Evolutionary conservation across 2,888 invertebrate genomes (phyloP), one percentile per base, ranked within the genome.

Genomic region (Nomada lathburiana): DNA sequence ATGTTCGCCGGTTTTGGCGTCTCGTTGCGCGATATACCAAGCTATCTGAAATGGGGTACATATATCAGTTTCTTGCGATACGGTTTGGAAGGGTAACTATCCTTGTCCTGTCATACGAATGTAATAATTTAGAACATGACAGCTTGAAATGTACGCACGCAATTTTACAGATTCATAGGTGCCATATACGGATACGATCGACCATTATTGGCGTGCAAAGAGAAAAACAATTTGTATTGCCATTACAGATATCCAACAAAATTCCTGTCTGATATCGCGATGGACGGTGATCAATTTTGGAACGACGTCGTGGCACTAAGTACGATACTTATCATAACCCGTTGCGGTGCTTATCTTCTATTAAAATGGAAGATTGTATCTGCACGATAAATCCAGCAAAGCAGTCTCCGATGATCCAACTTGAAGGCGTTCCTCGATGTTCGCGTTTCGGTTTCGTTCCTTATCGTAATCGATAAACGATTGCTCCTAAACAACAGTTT

Each of bases 1-100:
- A 97, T 99, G 97, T 99, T 99, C 93, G 98, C 98, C 72, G 99
- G 99, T 0, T 99, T 99, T 94, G 98, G 99, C 23, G 98, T 99
- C 10, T 97, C 97, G 1, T 95, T 99, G 50, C 95, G 96, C 0
- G 98, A 98, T 92, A 95, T 99, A 77, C 99, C 99, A 0, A 90
- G 93, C 0, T 98, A 98, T 93, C 94, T 99, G 5, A 96, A 97
- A 91, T 99, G 98, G 98, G 97, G 99, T 0, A 98, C 98, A 55
- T 97, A 98, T 93, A 95, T 98, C 81, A 98, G 98, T 10, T 99
- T 98, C 93, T 94, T 98, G 71, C 95, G 98, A 70, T 99, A 98
- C 92, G 98, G 98, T 0, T 95, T 99, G 67, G 98, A 99, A 93
- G 98, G 98, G 67, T 95, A 93, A 87, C 47, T 20, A 57, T 64